Base-by-base conservation (phyloP, 2,797 vertebrate genomes). In the Parambassis ranga region DNA sequence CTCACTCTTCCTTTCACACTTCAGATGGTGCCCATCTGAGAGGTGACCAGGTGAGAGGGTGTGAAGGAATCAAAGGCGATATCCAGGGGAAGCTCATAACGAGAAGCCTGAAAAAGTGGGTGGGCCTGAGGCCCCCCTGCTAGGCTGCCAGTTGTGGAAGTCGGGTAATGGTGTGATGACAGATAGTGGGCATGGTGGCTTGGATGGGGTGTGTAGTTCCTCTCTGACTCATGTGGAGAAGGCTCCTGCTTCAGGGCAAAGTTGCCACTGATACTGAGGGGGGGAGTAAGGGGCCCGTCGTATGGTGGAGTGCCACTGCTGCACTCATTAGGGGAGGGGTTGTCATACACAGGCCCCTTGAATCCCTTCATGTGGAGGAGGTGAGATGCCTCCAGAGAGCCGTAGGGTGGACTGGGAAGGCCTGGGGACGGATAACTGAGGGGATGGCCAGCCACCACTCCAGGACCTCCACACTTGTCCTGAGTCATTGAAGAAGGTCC, bases 351-450 rank as follows among this genome's bases (percentile, higher is more conserved):
- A 31, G 93, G 56, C 46, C 89, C 91, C 88, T 98, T 96, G 82
- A 93, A 96, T 68, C 95, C 94, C 78, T 97, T 97, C 65, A 98
- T 88, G 43, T 96, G 95, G 77, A 98, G 90, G 75, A 96, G 89
- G 53, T 97, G 97, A 2, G 94, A 89, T 19, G 92, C 89, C 70
- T 99, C 97, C 87, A 96, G 82, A 57, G 93, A 95, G 53, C 95
- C 96, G 0, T 99, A 99, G 2, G 97, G 97, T 0, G 97, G 97
- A 69, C 97, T 98, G 7, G 97, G 97, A 30, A 98, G 92, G 37
- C 96, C 97, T 0, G 95, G 94, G 57, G 95, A 95, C n/a, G 96
- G 96, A 79, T 95, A 99, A 81, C 87, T 93, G 78, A 93, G 90
- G 55, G 94, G 58, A 72, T 91, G 95, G 31, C 90, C 79, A 38